A percentile compares a stretch with the other conserved stretches of the same genome.
Evolutionary conservation across 2,113 vertebrate genomes (phyloP).

Genomic region (Gymnobelideus leadbeateri): DNA sequence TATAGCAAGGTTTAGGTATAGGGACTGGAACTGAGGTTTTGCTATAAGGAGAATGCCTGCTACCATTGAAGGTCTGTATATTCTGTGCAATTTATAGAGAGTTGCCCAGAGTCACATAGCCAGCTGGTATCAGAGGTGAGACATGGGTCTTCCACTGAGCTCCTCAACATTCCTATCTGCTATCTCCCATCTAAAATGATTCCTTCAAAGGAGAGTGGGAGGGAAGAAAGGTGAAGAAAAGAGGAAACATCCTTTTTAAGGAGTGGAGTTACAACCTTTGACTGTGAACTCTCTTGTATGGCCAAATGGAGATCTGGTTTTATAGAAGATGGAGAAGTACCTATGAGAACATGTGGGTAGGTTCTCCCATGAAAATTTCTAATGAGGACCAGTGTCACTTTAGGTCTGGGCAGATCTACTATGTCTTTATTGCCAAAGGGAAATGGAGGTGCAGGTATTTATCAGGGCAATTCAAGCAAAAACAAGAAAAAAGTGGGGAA

Average conservation of each 20-base stretch:
- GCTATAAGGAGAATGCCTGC: neutral
- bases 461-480: slow-evolving; percentile 15
- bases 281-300: neutral
- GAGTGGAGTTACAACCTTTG: no score
- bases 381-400: neutral
- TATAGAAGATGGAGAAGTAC: neutral
- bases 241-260: neutral
- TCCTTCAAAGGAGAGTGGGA: neutral
- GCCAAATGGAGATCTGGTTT: slow-evolving; percentile 15
- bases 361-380: neutral
- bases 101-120: neutral
- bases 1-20: neutral
- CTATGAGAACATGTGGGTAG: neutral
- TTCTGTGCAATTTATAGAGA: neutral
- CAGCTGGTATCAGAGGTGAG: neutral
- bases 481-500: neutral
- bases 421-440: neutral
- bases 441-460: neutral
- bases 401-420: neutral
- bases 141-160: neutral
- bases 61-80: neutral
- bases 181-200: neutral
- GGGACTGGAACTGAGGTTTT: neutral
- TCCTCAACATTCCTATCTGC: neutral
- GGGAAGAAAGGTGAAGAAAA: neutral